Conservation (phyloP, 1,140 invertebrate genomes). For the Choristoneura fumiferana region DNA sequence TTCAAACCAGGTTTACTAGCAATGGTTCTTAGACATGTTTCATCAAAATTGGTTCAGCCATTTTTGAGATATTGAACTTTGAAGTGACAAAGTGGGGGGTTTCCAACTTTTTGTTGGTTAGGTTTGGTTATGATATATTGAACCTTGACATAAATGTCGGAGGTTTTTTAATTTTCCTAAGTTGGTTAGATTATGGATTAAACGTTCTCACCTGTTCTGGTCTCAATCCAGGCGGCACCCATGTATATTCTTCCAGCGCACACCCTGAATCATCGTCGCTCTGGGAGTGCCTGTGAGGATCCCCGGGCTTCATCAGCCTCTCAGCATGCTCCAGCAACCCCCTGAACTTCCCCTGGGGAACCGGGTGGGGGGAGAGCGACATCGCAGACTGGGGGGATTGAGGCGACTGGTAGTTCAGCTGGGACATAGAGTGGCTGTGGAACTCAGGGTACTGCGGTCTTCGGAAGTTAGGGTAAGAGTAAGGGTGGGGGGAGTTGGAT, state of each 20-base stretch:
- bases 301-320: conserved; percentile 76
- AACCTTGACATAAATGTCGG: too few species aligned
- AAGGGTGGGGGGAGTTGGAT: conserved; percentile 59
- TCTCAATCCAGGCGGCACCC: conserved; percentile 96
- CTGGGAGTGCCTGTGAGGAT: conserved; percentile 93
- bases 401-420: conserved; percentile 55
- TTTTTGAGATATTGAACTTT: too few species aligned
- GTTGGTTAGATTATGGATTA: too few species aligned
- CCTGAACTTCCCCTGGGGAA: conserved; percentile 70
- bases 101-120: too few species aligned
- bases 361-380: conserved; percentile 71
- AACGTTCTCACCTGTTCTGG: conserved; percentile 92
- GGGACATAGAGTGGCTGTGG: conserved; percentile 54
- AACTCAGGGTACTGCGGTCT: conserved; percentile 54
- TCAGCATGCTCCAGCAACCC: conserved; percentile 75
- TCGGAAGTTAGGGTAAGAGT: conserved; percentile 57
- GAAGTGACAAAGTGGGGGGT: too few species aligned
- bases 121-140: too few species aligned
- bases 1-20: too few species aligned
- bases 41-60: too few species aligned
- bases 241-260: conserved; percentile 98
- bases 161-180: too few species aligned
- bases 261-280: conserved; percentile 98
- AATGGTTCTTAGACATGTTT: too few species aligned
- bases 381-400: conserved; percentile 65